Percentiles rank a stretch among this genome's conserved stretches.
These are phyloP conservation scores for Xenopus tropicalis DNA, from an alignment of 2,113 vertebrate species.

Conservation along the genomic window DNA sequence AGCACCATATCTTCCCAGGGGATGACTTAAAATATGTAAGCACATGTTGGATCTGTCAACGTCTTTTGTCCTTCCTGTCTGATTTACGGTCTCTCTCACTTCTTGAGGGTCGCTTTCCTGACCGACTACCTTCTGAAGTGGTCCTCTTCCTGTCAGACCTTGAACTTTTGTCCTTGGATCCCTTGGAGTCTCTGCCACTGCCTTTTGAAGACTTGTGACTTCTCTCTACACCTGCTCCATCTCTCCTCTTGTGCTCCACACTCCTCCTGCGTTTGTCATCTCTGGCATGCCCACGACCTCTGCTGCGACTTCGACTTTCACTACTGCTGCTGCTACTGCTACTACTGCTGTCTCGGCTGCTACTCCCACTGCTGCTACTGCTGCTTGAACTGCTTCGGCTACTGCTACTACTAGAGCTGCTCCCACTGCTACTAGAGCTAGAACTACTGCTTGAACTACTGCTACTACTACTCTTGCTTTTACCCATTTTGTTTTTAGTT, in stretches of 20 bases:
- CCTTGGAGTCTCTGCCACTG: slow-evolving; percentile 78
- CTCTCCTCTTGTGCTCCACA: slow-evolving; percentile 74
- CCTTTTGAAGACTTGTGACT: slow-evolving; percentile 83
- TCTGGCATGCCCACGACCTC: slow-evolving; percentile 69
- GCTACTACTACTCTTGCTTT: slow-evolving; percentile 70
- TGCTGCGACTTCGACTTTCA: slow-evolving; percentile 74
- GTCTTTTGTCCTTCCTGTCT: slow-evolving; percentile 96
- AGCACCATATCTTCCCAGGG: slow-evolving; percentile 70
- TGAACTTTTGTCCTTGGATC: slow-evolving; percentile 82
- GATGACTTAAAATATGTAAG: slow-evolving; percentile 68
- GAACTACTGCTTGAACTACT: slow-evolving; percentile 71
- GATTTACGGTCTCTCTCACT: slow-evolving; percentile 92
- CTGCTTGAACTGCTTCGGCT: slow-evolving; percentile 80
- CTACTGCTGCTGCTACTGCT: slow-evolving; percentile 81
- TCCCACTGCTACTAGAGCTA: slow-evolving; percentile 68
- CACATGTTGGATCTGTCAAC: slow-evolving; percentile 70
- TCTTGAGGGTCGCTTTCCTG: slow-evolving; percentile 79
- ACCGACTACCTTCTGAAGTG: slow-evolving; percentile 81
- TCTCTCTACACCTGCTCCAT: slow-evolving; percentile 71
- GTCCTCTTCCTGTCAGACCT: slow-evolving; percentile 83
- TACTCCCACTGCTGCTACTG: slow-evolving; percentile 68
- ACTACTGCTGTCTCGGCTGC: slow-evolving; percentile 79
- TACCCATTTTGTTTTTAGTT: slow-evolving; percentile 71
- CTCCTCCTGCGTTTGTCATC: slow-evolving; percentile 80
- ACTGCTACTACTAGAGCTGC: slow-evolving; percentile 73